Base-by-base conservation (phyloP, 2,797 vertebrate genomes). In the Rhinatrema bivittatum region DNA sequence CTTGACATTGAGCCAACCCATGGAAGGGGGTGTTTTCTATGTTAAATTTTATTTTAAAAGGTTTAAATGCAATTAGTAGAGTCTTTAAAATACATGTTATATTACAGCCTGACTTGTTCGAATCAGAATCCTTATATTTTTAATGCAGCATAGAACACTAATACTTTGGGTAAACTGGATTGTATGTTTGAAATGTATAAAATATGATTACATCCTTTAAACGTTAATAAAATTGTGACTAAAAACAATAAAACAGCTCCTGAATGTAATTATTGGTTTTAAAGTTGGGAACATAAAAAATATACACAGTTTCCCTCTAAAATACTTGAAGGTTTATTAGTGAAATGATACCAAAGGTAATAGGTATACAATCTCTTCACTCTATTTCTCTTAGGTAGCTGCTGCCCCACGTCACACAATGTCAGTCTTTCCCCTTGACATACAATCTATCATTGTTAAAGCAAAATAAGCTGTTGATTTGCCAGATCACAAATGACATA, bases 301-400 rank as follows among this genome's bases (percentile, higher is more conserved):
- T 27, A 10, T 14, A 15, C 15, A 37, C 32, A 68, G 60, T 9
- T 58, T 74, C 68, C 71, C 76, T 78, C 74, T 81, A 78, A 84
- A 81, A 78, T 71, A 78, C 58, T 69, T 48, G 64, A 60, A n/a
- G n/a, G 47, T 82, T 81, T 80, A 78, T 82, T 81, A 78, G 52
- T 73, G 69, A 76, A 76, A 76, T 56, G 58, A 65, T 77, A 81
- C 71, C 78, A 77, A 80, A 76, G 74, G 68, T 79, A 81, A 74
- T 71, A 74, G 68, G 64, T 60, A 72, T 68, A 72, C 70, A 68
- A 74, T 76, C 25, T 63, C 42, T 48, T 29, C 45, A 55, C 78
- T 76, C 68, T n/a, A n/a, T n/a, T n/a, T 76, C 68, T n/a, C n/a
- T n/a, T n/a, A 68, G 49, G 81, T 47, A 75, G 68, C 42, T 72